A percentile compares a stretch with the other conserved stretches of the same genome.
These are phyloP conservation scores for Abscondita cerata DNA, from an alignment of 2,888 invertebrate species.

Conservation along the genomic window DNA sequence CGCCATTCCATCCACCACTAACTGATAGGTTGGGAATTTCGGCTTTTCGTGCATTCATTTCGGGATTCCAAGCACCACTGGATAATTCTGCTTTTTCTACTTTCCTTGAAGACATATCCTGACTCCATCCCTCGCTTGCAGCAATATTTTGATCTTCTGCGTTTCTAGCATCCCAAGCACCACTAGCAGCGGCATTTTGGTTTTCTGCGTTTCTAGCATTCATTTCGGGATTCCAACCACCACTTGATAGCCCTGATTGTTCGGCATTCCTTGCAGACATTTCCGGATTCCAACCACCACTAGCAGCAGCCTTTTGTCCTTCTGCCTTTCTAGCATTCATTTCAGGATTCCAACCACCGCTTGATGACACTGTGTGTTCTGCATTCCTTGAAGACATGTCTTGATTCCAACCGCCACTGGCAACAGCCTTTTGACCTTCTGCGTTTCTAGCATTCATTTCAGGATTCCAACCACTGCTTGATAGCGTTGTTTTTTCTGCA, in stretches of 20 bases:
- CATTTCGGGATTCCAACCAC: conserved; percentile 17
- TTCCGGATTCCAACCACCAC: conserved; percentile 29
- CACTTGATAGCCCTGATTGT: neutral
- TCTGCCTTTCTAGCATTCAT: conserved; percentile 11
- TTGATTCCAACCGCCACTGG: conserved; percentile 12
- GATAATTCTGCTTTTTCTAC: neutral
- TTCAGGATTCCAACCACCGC: conserved; percentile 26
- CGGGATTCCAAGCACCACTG: conserved; percentile 18
- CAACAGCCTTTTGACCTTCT: neutral
- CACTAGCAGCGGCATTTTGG: neutral
- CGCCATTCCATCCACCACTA: conserved; percentile 13
- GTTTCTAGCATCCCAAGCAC: conserved; percentile 11
- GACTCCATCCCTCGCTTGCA: conserved; percentile 28
- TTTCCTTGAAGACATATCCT: conserved; percentile 9
- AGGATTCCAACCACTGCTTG: neutral
- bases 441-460: conserved; percentile 2
- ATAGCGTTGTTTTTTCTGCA: neutral
- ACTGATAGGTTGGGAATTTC: neutral
- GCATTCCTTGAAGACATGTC: neutral
- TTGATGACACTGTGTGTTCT: neutral
- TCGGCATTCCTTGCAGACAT: conserved; percentile 10
- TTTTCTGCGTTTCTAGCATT: neutral
- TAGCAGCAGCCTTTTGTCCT: neutral
- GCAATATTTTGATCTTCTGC: neutral
- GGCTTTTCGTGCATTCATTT: neutral